Conservation (phyloP, 1,140 invertebrate genomes). For the Pararge aegeria region DNA sequence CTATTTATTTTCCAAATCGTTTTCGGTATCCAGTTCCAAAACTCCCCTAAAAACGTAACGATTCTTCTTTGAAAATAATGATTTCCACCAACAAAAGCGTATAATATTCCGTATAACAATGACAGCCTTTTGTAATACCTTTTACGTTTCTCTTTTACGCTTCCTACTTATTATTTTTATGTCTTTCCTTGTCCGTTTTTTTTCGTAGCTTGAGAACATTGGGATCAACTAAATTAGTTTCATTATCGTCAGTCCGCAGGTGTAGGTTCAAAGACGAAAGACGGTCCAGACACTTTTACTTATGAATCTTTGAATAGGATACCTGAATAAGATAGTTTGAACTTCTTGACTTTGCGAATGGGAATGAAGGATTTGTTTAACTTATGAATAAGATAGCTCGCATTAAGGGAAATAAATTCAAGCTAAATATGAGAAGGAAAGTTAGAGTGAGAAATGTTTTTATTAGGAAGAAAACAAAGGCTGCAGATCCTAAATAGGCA, state of each 20-base stretch:
- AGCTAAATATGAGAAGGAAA: no score
- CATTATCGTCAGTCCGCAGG: constrained; percentile 58
- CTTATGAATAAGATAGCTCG: neutral
- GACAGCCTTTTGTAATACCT: neutral
- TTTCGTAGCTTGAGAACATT: constrained; percentile 14
- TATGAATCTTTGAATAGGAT: constrained; percentile 11
- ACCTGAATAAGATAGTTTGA: neutral
- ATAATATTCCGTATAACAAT: neutral
- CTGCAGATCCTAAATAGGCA: no score
- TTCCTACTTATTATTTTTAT: neutral
- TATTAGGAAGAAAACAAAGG: no score
- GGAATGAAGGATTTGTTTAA: neutral
- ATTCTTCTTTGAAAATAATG: neutral
- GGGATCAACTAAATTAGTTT: constrained; percentile 56
- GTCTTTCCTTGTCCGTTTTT: constrained; percentile 20
- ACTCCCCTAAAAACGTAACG: neutral
- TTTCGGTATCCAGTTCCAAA: no score
- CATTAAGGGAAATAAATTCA: neutral
- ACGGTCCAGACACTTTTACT: constrained; percentile 11
- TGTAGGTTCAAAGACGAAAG: constrained; percentile 26
- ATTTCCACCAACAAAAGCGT: neutral
- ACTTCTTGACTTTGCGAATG: neutral
- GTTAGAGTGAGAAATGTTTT: no score
- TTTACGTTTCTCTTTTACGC: neutral
- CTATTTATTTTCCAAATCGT: no score